phyloP scores from a whole-genome alignment of 2,888 invertebrate species.

The Pyrrhosoma nymphula region DNA sequence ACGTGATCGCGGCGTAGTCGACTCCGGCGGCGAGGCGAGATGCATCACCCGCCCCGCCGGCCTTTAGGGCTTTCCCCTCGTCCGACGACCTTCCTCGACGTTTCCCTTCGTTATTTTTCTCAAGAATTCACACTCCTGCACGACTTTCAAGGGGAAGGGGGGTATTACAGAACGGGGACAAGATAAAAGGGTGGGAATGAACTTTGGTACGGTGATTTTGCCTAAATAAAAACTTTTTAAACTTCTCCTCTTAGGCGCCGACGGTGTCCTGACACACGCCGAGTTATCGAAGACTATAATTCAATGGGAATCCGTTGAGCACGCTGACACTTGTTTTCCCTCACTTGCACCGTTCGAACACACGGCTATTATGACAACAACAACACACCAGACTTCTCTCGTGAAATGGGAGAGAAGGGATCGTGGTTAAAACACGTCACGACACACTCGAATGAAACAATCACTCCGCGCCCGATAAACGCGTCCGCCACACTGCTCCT shows the following conservation, averaged over 20 bases:
- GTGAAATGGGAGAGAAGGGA: too few species aligned
- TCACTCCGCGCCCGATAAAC: background rate
- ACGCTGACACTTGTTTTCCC: background rate
- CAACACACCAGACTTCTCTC: too few species aligned
- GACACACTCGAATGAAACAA: background rate
- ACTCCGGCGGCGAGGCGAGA: conserved; percentile 26
- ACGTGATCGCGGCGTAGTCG: conserved; percentile 46
- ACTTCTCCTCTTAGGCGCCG: background rate
- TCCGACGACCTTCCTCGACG: background rate
- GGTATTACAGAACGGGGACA: background rate
- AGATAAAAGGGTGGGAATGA: background rate
- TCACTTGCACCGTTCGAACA: background rate
- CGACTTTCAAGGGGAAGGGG: background rate
- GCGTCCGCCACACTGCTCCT: background rate
- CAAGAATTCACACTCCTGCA: background rate
- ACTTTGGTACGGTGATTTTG: background rate
- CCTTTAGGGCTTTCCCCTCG: background rate
- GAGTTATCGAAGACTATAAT: background rate
- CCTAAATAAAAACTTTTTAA: background rate
- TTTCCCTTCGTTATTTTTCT: background rate
- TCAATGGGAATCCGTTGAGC: background rate
- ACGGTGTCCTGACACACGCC: background rate
- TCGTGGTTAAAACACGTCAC: too few species aligned
- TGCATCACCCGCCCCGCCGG: conserved; percentile 55
- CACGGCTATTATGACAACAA: background rate